Evolutionary conservation across 2,113 vertebrate species (phyloP), one percentile per base, ranked within the genome.

Genomic region (Accipiter cooperii): DNA sequence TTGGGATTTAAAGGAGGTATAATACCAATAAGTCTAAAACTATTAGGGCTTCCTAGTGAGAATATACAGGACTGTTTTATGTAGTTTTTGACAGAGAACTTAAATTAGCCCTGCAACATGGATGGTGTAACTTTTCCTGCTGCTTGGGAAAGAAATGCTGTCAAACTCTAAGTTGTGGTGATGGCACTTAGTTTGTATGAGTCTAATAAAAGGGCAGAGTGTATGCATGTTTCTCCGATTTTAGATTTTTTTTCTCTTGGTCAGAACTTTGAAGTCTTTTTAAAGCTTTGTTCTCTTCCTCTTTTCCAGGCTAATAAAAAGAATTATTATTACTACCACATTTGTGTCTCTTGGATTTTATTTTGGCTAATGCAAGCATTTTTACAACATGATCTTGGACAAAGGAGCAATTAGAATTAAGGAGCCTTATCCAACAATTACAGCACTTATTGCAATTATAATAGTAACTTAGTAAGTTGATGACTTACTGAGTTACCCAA

Each of bases 301-400:
- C 96, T 98, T 97, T 97, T 97, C 96, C 97, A 98, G 96, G 96
- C 98, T 98, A 98, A 98, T 98, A 98, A 98, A 98, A 98, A 96
- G 97, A 98, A 98, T 98, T 98, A 98, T 98, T 98, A 98, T 98
- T 98, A 98, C 98, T 98, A 98, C 98, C 98, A 98, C 98, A 98
- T 98, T 98, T 98, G 97, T 98, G 97, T 98, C 97, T 98, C 97
- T 98, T 98, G 98, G 98, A 98, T 98, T 98, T 98, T 98, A 97
- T 97, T 97, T 98, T 98, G 98, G 96, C 97, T 98, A 98, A 98
- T 97, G 97, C 96, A 91, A 97, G 92, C 83, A 49, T 95, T 98
- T 98, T 98, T 98, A 98, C 97, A 98, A 96, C 95, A 94, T 94
- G 97, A 98, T 98, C 91, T 97, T 74, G 93, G 97, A 97, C 97